phyloP scores from a whole-genome alignment of 2,797 vertebrate genomes.

The Decapterus maruadsi region DNA sequence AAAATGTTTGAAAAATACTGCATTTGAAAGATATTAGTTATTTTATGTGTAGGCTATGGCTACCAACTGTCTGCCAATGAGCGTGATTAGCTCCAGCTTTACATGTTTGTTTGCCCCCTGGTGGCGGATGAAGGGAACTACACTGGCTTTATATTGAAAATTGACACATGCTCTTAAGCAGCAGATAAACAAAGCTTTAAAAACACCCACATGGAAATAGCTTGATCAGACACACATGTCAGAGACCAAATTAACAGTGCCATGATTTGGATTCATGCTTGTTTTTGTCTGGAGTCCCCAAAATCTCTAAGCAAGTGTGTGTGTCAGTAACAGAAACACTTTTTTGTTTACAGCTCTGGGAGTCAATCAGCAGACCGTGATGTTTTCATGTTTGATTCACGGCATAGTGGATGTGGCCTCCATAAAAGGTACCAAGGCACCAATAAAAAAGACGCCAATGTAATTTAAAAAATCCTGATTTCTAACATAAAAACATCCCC shows the following conservation, averaged over 20 bases:
- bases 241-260: neutral
- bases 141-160: neutral
- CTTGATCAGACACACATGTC: neutral
- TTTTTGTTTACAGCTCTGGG: conserved; percentile 18
- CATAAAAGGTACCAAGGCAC: conserved; percentile 7
- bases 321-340: neutral
- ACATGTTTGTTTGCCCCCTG: conserved; percentile 52
- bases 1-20: neutral
- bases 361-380: neutral
- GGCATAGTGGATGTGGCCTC: conserved; percentile 8
- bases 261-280: neutral
- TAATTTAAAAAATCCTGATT: conserved; percentile 36
- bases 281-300: neutral
- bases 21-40: neutral
- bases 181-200: neutral
- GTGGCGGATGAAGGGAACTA: conserved; percentile 23
- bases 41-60: too few relatives aligned
- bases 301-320: neutral
- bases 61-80: neutral
- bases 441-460: conserved; percentile 5
- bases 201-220: neutral
- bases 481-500: neutral
- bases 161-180: neutral
- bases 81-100: neutral
- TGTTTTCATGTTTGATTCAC: conserved; percentile 29